Base-by-base conservation (phyloP, 2,888 invertebrate species). In the Saturnia japonica region DNA sequence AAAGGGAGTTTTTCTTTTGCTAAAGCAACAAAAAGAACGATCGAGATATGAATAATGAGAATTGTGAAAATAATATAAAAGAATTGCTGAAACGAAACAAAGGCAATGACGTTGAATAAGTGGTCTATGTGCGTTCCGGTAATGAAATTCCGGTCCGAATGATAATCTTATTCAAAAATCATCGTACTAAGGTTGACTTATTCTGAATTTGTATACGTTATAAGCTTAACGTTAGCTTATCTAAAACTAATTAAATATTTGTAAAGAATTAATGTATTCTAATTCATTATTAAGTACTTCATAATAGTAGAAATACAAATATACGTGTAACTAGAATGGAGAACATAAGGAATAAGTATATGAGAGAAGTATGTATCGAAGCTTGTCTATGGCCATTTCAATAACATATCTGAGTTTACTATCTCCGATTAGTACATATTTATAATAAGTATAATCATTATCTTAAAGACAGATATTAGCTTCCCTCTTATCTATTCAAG, bases 21-120 rank as follows among this genome's bases (percentile, higher is more conserved):
- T 83, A 79, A 78, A 82, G 78, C 78, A 77, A 83, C 82, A 83
- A 81, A 85, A 80, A 78, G 80, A 85, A 85, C 78, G 75, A 22
- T 74, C 78, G 81, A 81, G 85, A 83, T 84, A 85, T 86, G 86
- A 89, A 88, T 86, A 87, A 90, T 85, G 83, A 81, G 84, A 81
- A 84, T 88, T 86, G 84, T 82, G 80, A 78, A 82, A 83, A 85
- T 85, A 82, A 78, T 80, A 85, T 83, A 84, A 87, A 83, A 80
- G 82, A 80, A 77, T 80, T 82, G 80, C 75, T 80, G 78, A 74
- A 72, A 82, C 77, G 82, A 80, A 85, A 83, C 82, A 82, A 79
- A 78, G 80, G 83, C 82, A 83, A 86, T 85, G 82, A 83, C 69
- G 78, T 74, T 81, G 83, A 86, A 85, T 82, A 81, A 85, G 78